Evolutionary conservation across 2,888 invertebrate species (phyloP), one percentile per base, ranked within the genome.

Genomic region (Lepidocyrtoides sp.): DNA sequence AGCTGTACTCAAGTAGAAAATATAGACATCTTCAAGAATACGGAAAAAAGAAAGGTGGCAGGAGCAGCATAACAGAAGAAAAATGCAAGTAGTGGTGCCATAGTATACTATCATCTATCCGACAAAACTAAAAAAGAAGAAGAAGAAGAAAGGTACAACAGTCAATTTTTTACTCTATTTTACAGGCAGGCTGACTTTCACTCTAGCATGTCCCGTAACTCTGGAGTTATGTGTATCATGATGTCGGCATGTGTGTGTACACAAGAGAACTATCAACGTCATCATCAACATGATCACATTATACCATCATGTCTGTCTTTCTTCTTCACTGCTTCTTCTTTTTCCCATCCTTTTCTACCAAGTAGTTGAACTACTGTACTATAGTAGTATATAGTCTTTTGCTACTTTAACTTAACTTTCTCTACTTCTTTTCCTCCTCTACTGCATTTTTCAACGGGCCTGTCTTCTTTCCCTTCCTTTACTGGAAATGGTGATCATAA

Each of bases 271-370:
- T 69, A 84, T 84, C 84, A 66, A 48, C 66, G 69, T 82, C 82
- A 82, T 60, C 82, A 69, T 69, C 84, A 84, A 66, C 84, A 84
- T 84, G 66, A 84, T 83, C 83, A 83, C n/a, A 81, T 54, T 81
- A 81, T 32, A 41, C 79, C 44, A 57, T 36, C n/a, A n/a, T n/a
- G 79, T 57, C 26, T 60, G 82, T 36, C 60, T 82, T 36, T 82
- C 26, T 12, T 63, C 44, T 20, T 41, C 41, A 57, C 32, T 54
- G 2, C 41, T 29, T 54, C 77, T 3, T n/a, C 3, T 29, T n/a
- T n/a, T 4, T 54, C 51, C 14, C 51, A 79, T n/a, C 54, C n/a
- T 79, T 8, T 72, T 23, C n/a, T 4, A n/a, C 32, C 17, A 5
- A 23, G 41, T 7, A n/a, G n/a, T n/a, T n/a, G n/a, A n/a, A n/a